These are phyloP conservation scores for Acrossocheilus wenchowensis DNA, from an alignment of 2,797 vertebrate genomes.

Conservation along the genomic window DNA sequence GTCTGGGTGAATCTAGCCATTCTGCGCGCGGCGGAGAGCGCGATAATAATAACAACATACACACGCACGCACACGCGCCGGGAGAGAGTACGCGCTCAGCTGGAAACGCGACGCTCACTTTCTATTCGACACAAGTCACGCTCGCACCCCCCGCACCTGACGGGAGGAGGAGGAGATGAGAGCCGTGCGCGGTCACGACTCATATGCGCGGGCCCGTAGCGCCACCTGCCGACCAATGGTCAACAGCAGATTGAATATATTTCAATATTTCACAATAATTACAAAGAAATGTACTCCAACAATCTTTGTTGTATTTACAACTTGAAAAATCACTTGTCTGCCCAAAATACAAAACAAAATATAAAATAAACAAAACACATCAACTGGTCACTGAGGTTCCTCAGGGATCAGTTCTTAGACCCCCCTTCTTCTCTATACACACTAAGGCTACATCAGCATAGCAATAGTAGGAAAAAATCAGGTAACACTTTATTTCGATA, in stretches of 20 bases:
- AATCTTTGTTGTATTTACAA: not conserved
- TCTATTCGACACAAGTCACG: constrained; percentile 58
- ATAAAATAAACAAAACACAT: not conserved
- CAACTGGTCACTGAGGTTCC: not conserved
- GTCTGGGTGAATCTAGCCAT: constrained; percentile 85
- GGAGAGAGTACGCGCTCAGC: constrained; percentile 56
- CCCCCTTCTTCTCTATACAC: not conserved
- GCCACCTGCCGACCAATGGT: constrained; percentile 44
- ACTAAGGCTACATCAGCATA: not conserved
- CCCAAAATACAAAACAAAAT: not conserved
- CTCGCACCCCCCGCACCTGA: constrained; percentile 41
- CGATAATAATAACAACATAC: constrained; percentile 69
- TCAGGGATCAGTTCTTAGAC: not conserved
- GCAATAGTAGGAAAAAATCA: too few relatives aligned
- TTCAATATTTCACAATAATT: too few relatives aligned
- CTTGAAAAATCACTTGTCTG: not conserved
- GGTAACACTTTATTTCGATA: too few relatives aligned
- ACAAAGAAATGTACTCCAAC: not conserved
- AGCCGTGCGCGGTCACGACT: constrained; percentile 43
- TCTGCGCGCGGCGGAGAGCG: constrained; percentile 67
- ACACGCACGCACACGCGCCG: constrained; percentile 51
- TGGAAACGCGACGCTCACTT: constrained; percentile 58
- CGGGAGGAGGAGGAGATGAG: constrained; percentile 50
- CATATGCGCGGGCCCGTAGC: not conserved
- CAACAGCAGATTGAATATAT: not conserved